phyloP scores from a whole-genome alignment of 2,888 invertebrate species.

The Augochlorella aurata region DNA sequence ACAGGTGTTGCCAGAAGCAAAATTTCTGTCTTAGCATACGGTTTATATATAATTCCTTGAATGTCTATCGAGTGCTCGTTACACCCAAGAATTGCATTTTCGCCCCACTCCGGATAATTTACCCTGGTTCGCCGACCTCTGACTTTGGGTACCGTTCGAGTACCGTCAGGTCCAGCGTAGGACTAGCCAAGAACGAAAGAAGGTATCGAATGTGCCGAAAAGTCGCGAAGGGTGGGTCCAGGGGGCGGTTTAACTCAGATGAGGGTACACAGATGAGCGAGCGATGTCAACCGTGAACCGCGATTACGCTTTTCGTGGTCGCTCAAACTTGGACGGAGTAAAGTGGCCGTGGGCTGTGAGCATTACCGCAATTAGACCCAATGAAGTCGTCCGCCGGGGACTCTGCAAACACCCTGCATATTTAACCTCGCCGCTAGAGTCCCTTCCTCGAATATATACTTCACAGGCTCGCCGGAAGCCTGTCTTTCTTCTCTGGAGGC shows the following conservation, averaged over 20 bases:
- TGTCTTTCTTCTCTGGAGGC: slow-evolving; percentile 43
- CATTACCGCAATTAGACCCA: slow-evolving; percentile 77
- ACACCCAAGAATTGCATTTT: too few relatives aligned
- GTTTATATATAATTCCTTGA: too few relatives aligned
- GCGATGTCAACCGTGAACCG: slow-evolving; percentile 39
- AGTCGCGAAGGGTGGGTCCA: not conserved
- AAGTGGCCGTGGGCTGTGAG: slow-evolving; percentile 72
- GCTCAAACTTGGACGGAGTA: slow-evolving; percentile 57
- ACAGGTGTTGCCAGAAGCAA: too few relatives aligned
- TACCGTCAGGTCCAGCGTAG: too few relatives aligned
- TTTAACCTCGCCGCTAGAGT: slow-evolving; percentile 67
- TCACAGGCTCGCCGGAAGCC: slow-evolving; percentile 20
- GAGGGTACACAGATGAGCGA: slow-evolving; percentile 28
- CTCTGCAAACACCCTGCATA: slow-evolving; percentile 76
- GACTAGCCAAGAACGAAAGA: not conserved
- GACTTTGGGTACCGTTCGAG: too few relatives aligned
- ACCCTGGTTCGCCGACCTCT: too few relatives aligned
- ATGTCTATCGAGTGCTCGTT: too few relatives aligned
- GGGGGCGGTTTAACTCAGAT: slow-evolving; percentile 6
- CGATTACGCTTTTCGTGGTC: slow-evolving; percentile 60
- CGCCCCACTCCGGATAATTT: too few relatives aligned
- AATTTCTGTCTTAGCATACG: too few relatives aligned
- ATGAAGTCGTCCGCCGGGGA: slow-evolving; percentile 70
- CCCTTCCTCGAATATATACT: slow-evolving; percentile 52
- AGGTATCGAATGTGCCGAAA: not conserved